Evolutionary conservation across 1,140 invertebrate species (phyloP).

Genomic region (Lineus longissimus): DNA sequence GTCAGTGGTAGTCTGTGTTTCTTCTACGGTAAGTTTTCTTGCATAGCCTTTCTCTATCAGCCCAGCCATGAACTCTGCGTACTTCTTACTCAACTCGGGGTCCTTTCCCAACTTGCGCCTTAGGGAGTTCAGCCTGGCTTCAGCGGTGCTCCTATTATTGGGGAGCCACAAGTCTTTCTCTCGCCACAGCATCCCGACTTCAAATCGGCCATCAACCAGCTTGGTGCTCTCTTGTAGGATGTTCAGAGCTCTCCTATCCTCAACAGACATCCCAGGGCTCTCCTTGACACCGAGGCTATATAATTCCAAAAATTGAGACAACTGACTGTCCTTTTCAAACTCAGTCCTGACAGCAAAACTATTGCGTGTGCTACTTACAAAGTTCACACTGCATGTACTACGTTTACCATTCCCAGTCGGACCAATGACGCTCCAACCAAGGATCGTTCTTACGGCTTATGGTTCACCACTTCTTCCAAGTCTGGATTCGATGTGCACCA

Average conservation of each 20-base stretch:
- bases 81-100: background rate
- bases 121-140: background rate
- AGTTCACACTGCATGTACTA: background rate
- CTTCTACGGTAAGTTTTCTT: background rate
- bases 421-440: background rate
- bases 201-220: background rate
- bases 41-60: background rate
- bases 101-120: background rate
- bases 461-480: background rate
- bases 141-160: background rate
- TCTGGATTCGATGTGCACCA: background rate
- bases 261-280: background rate
- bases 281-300: background rate
- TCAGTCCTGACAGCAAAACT: too few species aligned
- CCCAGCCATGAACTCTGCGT: background rate
- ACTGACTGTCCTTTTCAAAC: background rate
- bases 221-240: background rate
- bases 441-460: background rate
- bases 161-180: background rate
- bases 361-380: background rate
- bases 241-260: background rate
- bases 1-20: background rate
- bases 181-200: background rate
- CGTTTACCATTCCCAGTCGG: background rate
- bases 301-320: background rate